Base-by-base conservation (phyloP, 2,113 vertebrate genomes). In the Embiotoca jacksoni region DNA sequence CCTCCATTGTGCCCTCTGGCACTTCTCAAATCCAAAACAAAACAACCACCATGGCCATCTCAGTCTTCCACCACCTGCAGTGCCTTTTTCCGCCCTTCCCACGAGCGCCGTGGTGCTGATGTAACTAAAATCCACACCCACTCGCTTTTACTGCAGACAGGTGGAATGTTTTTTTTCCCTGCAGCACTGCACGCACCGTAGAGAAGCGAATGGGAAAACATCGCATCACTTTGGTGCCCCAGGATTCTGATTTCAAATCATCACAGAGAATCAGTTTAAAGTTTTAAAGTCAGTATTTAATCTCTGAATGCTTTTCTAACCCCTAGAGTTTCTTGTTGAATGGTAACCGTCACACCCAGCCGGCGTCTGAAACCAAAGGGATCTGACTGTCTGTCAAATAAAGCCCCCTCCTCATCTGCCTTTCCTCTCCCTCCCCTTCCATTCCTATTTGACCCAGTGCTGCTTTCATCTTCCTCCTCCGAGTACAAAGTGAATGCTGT, bases 401-500 rank as follows among this genome's bases (percentile, higher is more conserved):
- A 75, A 72, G 46, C 47, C 32, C 47, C 49, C 71, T 35, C 46
- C 62, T 33, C 68, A 61, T 77, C 68, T 69, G 55, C 63, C 60
- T 46, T 46, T 55, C 71, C 39, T 14, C 76, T 56, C 53, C 72
- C 30, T 52, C 53, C 49, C 53, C 52, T 63, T 57, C 76, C 75
- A 73, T 80, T 69, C 67, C 64, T 33, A 47, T 82, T 68, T 81
- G 86, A 83, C 83, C 89, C 79, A 69, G 62, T 41, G 55, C 54
- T 54, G 72, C 89, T 89, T 91, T 92, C 86, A 91, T 89, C 88
- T 85, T 78, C 70, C 60, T 72, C 82, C 84, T 88, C 68, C 1
- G 31, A 87, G 82, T 82, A 91, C 82, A 92, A 88, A 91, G 86
- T 91, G 66, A 67, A 82, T 78, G 86, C 84, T 89, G 89, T 85